phyloP scores from a whole-genome alignment of 2,888 invertebrate genomes.

The Chorisops tibialis region DNA sequence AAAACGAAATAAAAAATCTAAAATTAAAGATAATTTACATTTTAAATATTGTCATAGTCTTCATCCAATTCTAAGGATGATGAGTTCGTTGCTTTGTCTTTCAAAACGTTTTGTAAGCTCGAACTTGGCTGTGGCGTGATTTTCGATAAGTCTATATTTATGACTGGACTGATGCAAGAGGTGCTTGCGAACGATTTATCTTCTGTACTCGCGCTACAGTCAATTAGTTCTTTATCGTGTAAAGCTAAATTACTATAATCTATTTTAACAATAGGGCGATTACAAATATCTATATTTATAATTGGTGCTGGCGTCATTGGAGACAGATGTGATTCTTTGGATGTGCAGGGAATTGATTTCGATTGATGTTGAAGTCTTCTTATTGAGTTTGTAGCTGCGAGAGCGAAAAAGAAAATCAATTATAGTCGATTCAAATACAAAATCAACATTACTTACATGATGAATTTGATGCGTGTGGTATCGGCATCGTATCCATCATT shows the following conservation, averaged over 20 bases:
- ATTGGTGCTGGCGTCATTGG: constrained; percentile 47
- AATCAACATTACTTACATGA: background rate
- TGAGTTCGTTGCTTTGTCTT: constrained; percentile 26
- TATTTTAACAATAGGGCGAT: constrained; percentile 50
- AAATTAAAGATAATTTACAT: constrained; percentile 16
- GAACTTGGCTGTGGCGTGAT: constrained; percentile 39
- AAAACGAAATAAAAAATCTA: background rate
- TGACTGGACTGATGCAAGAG: constrained; percentile 43
- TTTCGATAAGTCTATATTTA: constrained; percentile 50
- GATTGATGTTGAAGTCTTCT: constrained; percentile 39
- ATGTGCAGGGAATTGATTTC: constrained; percentile 38
- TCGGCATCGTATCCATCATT: constrained; percentile 34
- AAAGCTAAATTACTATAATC: constrained; percentile 49
- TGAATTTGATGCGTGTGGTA: background rate
- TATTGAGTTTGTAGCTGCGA: constrained; percentile 10
- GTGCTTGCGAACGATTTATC: background rate
- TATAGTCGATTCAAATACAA: background rate
- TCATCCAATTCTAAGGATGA: constrained; percentile 47
- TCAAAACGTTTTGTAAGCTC: constrained; percentile 6
- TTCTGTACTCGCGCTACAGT: constrained; percentile 7
- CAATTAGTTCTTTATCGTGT: constrained; percentile 33
- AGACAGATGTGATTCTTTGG: constrained; percentile 25
- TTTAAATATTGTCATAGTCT: constrained; percentile 53
- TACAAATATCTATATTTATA: constrained; percentile 46
- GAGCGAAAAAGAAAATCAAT: background rate